These are phyloP conservation scores for Pelagia noctiluca DNA, from an alignment of 30 jellyfish, hydroid and myxozoan species.

Conservation along the genomic window DNA sequence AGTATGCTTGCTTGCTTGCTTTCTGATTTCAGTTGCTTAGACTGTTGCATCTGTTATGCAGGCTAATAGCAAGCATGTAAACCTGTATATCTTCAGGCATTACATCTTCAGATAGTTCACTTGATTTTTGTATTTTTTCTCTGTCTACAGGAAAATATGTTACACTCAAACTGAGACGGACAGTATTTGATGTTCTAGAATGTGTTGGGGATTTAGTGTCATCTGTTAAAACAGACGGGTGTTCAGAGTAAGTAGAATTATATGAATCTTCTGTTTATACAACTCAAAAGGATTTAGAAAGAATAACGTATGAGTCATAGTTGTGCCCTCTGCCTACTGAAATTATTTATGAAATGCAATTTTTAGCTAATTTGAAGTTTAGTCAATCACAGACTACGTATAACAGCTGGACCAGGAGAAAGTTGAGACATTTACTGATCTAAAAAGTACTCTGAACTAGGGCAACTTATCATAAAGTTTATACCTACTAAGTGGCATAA, in stretches of 20 bases:
- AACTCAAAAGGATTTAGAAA: background rate
- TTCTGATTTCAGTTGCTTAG: too few relatives aligned
- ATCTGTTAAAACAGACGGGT: slow-evolving; percentile 44
- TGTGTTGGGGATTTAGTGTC: slow-evolving; percentile 36
- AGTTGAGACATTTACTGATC: too few relatives aligned
- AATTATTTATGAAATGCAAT: background rate
- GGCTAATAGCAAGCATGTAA: too few relatives aligned
- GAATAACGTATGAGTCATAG: background rate
- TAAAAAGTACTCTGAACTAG: too few relatives aligned
- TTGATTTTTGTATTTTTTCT: too few relatives aligned
- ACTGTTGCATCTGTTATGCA: too few relatives aligned
- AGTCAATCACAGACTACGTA: background rate
- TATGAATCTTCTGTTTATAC: background rate
- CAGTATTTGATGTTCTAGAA: slow-evolving; percentile 19
- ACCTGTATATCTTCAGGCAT: too few relatives aligned
- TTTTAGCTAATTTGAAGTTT: background rate
- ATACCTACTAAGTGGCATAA: too few relatives aligned
- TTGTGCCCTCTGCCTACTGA: background rate
- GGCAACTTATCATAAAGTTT: too few relatives aligned
- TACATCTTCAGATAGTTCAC: too few relatives aligned
- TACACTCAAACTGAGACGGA: slow-evolving; percentile 10
- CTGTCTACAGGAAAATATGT: slow-evolving; percentile 18
- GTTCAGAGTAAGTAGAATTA: slow-evolving; percentile 55
- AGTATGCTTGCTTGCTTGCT: too few relatives aligned
- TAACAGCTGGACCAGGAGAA: too few relatives aligned